phyloP scores from a whole-genome alignment of 2,113 vertebrate genomes.

The Xenotilapia caudafasciata region DNA sequence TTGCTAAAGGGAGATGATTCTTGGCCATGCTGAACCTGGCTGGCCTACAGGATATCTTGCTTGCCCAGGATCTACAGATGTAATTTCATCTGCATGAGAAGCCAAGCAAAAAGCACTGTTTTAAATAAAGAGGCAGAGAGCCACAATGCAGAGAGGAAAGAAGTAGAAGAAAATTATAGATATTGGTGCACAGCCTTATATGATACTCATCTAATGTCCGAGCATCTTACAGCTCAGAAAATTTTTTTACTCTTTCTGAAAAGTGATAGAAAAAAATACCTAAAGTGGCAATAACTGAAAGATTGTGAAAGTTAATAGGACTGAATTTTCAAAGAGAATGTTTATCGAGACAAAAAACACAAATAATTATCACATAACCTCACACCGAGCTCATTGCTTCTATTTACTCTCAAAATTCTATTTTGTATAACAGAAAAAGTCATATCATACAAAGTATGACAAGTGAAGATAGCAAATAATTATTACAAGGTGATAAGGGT shows the following conservation, averaged over 20 bases:
- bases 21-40: not conserved
- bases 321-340: not conserved
- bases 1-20: not conserved
- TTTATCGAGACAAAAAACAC: not conserved
- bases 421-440: not conserved
- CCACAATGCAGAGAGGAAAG: not conserved
- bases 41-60: not conserved
- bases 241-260: fast-evolving
- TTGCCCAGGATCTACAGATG: not conserved
- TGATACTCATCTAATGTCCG: not conserved
- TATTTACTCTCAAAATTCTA: not conserved
- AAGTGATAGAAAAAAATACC: not conserved
- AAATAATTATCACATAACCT: not conserved
- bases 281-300: not conserved
- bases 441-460: not conserved
- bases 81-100: not conserved
- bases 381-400: not conserved
- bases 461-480: not conserved
- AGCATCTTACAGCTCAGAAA: not conserved
- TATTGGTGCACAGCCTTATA: not conserved
- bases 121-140: not conserved
- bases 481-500: not conserved
- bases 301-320: fast-evolving
- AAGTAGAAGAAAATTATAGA: not conserved
- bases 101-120: not conserved